A percentile compares a stretch with the other conserved stretches of the same genome.
Conservation (phyloP, 2,888 invertebrate species). For the Aphelenchoides bicaudatus region DNA sequence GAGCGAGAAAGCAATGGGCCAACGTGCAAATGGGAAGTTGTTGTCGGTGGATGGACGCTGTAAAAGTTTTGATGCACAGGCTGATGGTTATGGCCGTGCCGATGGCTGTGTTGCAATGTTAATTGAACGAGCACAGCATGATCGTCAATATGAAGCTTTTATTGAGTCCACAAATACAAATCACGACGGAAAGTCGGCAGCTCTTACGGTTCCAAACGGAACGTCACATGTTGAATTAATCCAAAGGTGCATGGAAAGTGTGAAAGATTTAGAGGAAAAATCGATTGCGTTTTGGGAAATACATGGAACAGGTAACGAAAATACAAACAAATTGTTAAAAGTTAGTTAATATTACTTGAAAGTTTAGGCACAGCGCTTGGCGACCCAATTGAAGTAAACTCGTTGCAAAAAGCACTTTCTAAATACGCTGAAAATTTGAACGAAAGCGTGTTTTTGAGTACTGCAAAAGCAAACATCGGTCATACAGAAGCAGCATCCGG, state of each 20-base stretch:
- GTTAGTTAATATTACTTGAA: too few species aligned
- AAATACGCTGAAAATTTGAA: neutral
- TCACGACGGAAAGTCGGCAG: conserved; percentile 59
- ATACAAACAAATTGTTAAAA: too few species aligned
- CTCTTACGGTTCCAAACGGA: conserved; percentile 59
- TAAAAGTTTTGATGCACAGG: conserved; percentile 58
- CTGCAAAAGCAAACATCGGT: conserved; percentile 52
- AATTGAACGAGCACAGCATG: conserved; percentile 43
- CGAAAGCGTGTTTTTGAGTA: conserved; percentile 24
- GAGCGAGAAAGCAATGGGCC: conserved; percentile 44
- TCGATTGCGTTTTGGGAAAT: conserved; percentile 55
- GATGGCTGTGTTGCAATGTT: conserved; percentile 61
- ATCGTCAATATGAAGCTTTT: conserved; percentile 38
- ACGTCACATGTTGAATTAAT: conserved; percentile 49
- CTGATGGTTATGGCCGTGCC: conserved; percentile 61
- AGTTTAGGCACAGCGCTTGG: conserved; percentile 59
- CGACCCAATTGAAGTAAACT: conserved; percentile 59
- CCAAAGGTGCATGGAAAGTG: conserved; percentile 14
- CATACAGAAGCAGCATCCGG: conserved; percentile 58
- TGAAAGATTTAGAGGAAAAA: conserved; percentile 1
- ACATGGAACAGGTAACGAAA: conserved; percentile 61
- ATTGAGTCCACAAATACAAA: conserved; percentile 53
- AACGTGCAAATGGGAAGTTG: conserved; percentile 55
- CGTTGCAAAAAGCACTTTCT: conserved; percentile 34
- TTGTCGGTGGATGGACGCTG: conserved; percentile 59